Evolutionary conservation across 2,797 vertebrate species (phyloP).

Genomic region (Notoglanidium macrostoma): DNA sequence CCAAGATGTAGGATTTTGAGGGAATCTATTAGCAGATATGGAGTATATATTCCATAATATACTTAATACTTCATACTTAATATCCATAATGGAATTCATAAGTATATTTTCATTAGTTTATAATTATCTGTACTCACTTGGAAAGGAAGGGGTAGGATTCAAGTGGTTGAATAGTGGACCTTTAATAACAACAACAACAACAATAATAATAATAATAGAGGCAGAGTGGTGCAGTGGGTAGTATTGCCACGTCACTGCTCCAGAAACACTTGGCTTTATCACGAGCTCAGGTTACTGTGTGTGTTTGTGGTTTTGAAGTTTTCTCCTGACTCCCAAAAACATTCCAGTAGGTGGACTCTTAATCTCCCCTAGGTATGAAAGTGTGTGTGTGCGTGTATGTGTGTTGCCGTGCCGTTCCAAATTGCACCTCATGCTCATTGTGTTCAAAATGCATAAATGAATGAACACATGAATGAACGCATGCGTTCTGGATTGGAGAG

Average conservation of each 20-base stretch:
- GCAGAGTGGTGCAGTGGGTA: background rate
- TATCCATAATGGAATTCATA: too few relatives aligned
- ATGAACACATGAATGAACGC: background rate
- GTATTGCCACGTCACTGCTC: background rate
- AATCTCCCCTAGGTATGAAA: background rate
- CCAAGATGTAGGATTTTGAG: too few relatives aligned
- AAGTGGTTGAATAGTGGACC: too few relatives aligned
- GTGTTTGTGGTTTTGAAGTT: background rate
- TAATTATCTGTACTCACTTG: too few relatives aligned
- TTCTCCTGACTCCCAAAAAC: background rate
- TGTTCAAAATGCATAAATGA: background rate
- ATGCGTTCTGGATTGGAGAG: background rate
- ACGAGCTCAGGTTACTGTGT: background rate
- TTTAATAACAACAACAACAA: too few relatives aligned
- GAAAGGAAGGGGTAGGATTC: too few relatives aligned
- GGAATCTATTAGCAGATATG: too few relatives aligned
- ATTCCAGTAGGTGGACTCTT: background rate
- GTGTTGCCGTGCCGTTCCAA: background rate
- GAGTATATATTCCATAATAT: too few relatives aligned
- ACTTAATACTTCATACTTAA: too few relatives aligned
- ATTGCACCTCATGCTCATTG: background rate
- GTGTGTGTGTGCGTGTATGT: background rate
- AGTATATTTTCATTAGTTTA: too few relatives aligned
- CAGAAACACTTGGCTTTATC: background rate
- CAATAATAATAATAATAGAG: background rate